Base-by-base conservation (phyloP, 2,888 invertebrate genomes). In the Cephus nigrinus region DNA sequence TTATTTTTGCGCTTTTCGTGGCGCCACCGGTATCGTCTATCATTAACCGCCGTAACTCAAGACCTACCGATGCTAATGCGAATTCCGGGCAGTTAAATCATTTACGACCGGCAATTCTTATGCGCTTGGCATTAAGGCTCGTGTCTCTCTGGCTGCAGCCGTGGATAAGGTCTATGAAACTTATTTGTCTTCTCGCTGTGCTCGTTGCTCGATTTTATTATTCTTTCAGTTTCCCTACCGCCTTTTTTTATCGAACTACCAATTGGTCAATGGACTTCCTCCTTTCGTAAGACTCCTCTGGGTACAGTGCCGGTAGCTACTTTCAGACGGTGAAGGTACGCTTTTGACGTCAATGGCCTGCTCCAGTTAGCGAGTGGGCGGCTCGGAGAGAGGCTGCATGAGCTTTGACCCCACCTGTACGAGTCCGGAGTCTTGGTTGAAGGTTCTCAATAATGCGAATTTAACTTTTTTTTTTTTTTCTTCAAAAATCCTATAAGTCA, bases 51-150 rank as follows among this genome's bases (percentile, higher is more conserved):
- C 84, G 87, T 88, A 88, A 88, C 85, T 86, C 87, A 87, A 79
- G 83, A 82, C 86, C 82, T 86, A 86, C 84, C 84, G 87, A 88
- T 87, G 87, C 86, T 88, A 88, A 88, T 88, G 87, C 88, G 86
- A 84, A 87, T 86, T 88, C 85, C 86, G 80, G 76, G 81, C 78
- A 55, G 55, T 55, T 55, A 55, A 55, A 55, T 55, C 55, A 23
- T 55, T 55, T 55, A 55, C 23, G 55, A 55, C 55, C 55, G 55
- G 3, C 55, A 23, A 55, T 55, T 55, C 55, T 55, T 55, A 55
- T 23, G 55, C 55, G 55, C 23, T 23, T 23, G 55, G 55, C 15
- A 55, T 55, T 55, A 55, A 55, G 23, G 55, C 55, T 55, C 55
- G 55, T 55, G 55, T 55, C 23, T 55, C 55, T 55, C 23, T 23